Evolutionary conservation across 35 echinoderm and acorn worm genomes (phyloP).

Genomic region (Lytechinus pictus): DNA sequence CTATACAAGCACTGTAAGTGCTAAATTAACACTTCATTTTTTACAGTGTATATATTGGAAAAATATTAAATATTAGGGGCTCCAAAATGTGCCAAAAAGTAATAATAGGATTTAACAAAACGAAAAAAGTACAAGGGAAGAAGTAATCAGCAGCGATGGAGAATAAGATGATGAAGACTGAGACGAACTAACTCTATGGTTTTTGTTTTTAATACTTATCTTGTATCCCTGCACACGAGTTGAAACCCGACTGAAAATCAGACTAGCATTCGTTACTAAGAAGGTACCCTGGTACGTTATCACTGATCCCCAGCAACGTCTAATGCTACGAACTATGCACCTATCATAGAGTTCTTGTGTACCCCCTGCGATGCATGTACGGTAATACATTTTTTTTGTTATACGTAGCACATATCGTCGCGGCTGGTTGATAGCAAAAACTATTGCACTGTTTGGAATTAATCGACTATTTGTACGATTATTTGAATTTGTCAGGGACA

Average conservation of each 20-base stretch:
- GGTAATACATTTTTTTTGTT: not conserved
- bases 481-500: not conserved
- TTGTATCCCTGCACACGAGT: not conserved
- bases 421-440: not conserved
- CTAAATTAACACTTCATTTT: too few species aligned
- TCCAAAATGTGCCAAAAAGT: too few species aligned
- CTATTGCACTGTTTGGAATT: not conserved
- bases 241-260: not conserved
- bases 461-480: not conserved
- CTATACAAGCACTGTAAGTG: too few species aligned
- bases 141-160: too few species aligned
- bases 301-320: not conserved
- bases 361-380: not conserved
- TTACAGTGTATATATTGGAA: too few species aligned
- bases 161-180: too few species aligned
- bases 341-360: not conserved
- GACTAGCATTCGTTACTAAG: not conserved
- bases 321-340: not conserved
- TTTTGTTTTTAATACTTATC: too few species aligned
- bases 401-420: not conserved
- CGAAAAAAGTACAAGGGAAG: too few species aligned
- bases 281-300: not conserved
- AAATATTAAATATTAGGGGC: too few species aligned
- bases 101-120: too few species aligned
- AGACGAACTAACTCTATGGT: too few species aligned